Evolutionary conservation across 1,140 invertebrate species (phyloP), one percentile per base, ranked within the genome.

Genomic region (Drosophila pseudoobscura): DNA sequence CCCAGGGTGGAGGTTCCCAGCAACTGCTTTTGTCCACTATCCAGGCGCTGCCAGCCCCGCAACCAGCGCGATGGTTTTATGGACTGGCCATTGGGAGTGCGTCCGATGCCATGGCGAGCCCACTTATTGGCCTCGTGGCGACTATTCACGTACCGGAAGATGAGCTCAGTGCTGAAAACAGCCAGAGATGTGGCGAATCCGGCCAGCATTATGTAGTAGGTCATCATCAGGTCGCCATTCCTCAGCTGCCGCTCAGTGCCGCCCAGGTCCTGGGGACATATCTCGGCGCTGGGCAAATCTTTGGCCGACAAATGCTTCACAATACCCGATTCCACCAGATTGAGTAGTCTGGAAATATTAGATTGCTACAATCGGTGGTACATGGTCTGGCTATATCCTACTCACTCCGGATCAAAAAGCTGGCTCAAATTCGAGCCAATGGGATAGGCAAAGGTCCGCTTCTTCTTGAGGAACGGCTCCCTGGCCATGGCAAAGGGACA

Each of bases 231-330:
- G 72, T 95, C 94, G 2, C 92, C 92, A 76, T 97, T 96, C 49
- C 94, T 90, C 8, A 97, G 91, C 82, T 95, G 94, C 2, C 96
- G 92, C 74, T 97, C 96, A 43, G 94, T 96, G n/a, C 94, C 96
- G 51, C 94, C 95, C 39, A 97, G 92, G 91, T 97, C 94, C 24
- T 96, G 92, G 0, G 96, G 96, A 78, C 96, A 97, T 47, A 97
- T 95, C 66, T 94, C 93, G 0, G 95, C 94, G 59, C 94, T 93
- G 0, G 96, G 96, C 70, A 96, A 75, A 66, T 94, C 93, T 57
- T 92, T 91, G 2, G 88, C 90, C 49, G 94, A 92, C 59, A 95
- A 92, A 64, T 94, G 94, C 59, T 94, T 94, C 0, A 96, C 93
- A 44, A 97, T 94, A 20, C 96, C 96, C 0, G 94, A 93, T 92